Base-by-base conservation (phyloP, 2,797 vertebrate species). In the Cynopterus sphinx region DNA sequence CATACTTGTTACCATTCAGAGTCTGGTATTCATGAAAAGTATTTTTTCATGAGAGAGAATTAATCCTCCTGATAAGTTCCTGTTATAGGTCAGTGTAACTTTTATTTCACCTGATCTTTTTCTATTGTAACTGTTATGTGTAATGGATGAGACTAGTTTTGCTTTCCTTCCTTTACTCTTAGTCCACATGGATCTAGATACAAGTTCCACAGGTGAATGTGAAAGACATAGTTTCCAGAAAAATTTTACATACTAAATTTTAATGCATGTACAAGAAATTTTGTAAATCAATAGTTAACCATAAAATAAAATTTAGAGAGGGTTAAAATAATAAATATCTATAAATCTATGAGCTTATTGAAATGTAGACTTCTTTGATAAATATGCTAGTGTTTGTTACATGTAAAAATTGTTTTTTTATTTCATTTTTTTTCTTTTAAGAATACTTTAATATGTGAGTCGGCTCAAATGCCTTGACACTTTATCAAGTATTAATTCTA, bases 51-150 rank as follows among this genome's bases (percentile, higher is more conserved):
- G 88, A 94, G 13, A 21, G 3, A 92, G 31, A 95, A 87, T 92
- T 94, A 94, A 94, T 95, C 67, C 46, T 96, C 73, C 75, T 96
- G 77, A 95, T 86, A 94, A 97, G 92, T 87, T 94, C 13, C n/a
- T 91, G 43, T 21, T 46, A 12, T 81, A 65, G n/a, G 79, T 75
- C 74, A 92, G 71, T 78, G 71, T 11, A 77, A 90, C 88, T 96
- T 90, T 95, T 93, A 96, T 97, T 96, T 85, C 33, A 67, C 31
- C n/a, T 78, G 93, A 91, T 93, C 46, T 96, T 78, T 73, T 91
- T 96, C 74, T 74, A 92, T 93, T 85, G 10, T 86, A 94, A 59
- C 49, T 51, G 16, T 71, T 93, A 49, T 28, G 5, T 19, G 57
- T 63, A 96, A 92, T 78, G 22, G 11, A 81, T 81, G 57, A 87